Percentiles rank a stretch among this genome's conserved stretches.
Conservation (phyloP, 2,797 vertebrate genomes). For the Falco rusticolus region DNA sequence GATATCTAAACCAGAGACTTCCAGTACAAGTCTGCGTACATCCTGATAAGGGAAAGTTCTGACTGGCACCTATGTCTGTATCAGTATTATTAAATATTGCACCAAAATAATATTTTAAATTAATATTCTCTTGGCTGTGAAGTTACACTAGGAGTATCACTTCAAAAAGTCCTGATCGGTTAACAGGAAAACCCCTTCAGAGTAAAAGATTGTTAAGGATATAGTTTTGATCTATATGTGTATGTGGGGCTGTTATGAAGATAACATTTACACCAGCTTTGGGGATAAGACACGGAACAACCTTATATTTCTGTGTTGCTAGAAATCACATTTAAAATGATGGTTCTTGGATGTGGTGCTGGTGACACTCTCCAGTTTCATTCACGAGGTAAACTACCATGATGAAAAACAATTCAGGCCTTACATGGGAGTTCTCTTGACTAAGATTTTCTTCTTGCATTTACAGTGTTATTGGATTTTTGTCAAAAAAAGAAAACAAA, state of each 20-base stretch:
- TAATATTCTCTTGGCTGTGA: not conserved
- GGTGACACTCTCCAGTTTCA: not conserved
- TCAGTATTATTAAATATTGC: not conserved
- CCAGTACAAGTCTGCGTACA: not conserved
- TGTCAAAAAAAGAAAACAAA: not conserved
- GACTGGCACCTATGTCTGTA: not conserved
- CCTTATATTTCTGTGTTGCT: not conserved
- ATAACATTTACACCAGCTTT: not conserved
- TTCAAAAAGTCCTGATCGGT: not conserved
- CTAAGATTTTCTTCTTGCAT: not conserved
- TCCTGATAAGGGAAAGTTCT: not conserved
- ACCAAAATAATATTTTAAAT: not conserved
- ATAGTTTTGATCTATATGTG: not conserved
- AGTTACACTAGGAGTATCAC: not conserved
- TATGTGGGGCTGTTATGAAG: not conserved
- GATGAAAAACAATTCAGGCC: not conserved
- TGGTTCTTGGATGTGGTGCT: not conserved
- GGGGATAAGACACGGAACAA: not conserved
- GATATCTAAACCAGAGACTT: not conserved
- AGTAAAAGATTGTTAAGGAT: not conserved
- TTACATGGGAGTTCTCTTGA: not conserved
- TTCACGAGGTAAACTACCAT: not conserved
- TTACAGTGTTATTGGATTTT: not conserved
- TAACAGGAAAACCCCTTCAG: not conserved
- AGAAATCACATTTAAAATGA: not conserved